Evolutionary conservation across 2,797 vertebrate genomes (phyloP).

Genomic region (Hipposideros larvatus): DNA sequence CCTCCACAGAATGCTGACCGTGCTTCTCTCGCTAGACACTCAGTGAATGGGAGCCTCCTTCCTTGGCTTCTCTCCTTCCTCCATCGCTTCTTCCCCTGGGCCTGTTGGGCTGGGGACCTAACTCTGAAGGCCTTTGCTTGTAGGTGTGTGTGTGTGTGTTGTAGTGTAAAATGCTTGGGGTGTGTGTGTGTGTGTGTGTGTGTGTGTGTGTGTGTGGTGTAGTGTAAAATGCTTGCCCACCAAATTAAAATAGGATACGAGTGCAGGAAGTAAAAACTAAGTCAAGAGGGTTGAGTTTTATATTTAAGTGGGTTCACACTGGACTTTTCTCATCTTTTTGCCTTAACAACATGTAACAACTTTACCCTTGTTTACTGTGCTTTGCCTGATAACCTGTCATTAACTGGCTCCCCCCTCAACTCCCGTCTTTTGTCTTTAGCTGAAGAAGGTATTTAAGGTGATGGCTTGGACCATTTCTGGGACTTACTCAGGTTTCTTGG

Average conservation of each 20-base stretch:
- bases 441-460: neutral
- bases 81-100: neutral
- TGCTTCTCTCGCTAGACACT: neutral
- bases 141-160: neutral
- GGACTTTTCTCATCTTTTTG: neutral
- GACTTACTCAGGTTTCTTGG: neutral
- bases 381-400: neutral
- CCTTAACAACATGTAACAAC: neutral
- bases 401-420: neutral
- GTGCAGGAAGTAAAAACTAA: neutral
- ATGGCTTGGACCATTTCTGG: neutral
- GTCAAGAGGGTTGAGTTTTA: neutral
- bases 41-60: neutral
- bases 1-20: neutral
- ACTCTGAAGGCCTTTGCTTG: neutral
- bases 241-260: neutral
- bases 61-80: neutral
- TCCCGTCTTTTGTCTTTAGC: neutral
- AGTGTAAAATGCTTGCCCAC: neutral
- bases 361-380: neutral
- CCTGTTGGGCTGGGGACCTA: neutral
- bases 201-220: neutral
- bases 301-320: neutral
- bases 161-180: neutral
- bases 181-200: neutral